These are phyloP conservation scores for Bombus pascuorum DNA, from an alignment of 1,140 invertebrate genomes.

Conservation along the genomic window DNA sequence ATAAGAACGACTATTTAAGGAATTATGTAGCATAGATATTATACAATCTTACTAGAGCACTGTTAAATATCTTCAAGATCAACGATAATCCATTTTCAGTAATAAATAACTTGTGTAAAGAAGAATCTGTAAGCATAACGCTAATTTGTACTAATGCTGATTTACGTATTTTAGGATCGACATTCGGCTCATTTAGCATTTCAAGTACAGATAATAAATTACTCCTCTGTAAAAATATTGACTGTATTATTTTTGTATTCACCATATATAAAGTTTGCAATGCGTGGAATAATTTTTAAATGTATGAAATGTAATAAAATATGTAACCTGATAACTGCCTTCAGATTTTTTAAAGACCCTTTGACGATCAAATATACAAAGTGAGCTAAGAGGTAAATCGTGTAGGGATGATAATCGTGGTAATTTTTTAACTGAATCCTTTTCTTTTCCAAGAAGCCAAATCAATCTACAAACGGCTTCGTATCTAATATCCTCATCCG, in stretches of 20 bases:
- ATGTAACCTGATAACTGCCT: constrained; percentile 74
- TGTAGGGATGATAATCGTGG: constrained; percentile 81
- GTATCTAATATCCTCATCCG: constrained; percentile 76
- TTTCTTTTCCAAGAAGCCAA: constrained; percentile 81
- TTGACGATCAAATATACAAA: constrained; percentile 77
- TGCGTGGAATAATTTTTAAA: neutral
- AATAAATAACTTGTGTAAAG: constrained; percentile 83
- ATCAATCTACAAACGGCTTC: constrained; percentile 82
- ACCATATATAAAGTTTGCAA: neutral
- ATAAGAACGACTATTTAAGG: neutral
- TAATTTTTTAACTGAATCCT: constrained; percentile 76
- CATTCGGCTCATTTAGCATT: constrained; percentile 73
- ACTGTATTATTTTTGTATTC: neutral
- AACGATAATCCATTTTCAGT: constrained; percentile 80
- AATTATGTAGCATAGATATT: neutral
- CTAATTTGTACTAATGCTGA: constrained; percentile 84
- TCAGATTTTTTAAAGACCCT: constrained; percentile 62
- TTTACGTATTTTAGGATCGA: constrained; percentile 84
- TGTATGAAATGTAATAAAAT: constrained; percentile 33
- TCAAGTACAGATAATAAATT: constrained; percentile 74
- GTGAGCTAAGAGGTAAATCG: constrained; percentile 76
- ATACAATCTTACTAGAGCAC: constrained; percentile 69
- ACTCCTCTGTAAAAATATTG: constrained; percentile 63
- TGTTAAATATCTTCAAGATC: constrained; percentile 76
- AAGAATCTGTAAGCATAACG: constrained; percentile 84